phyloP scores from a whole-genome alignment of 2,797 vertebrate genomes.

The Myiotriccus ornatus region DNA sequence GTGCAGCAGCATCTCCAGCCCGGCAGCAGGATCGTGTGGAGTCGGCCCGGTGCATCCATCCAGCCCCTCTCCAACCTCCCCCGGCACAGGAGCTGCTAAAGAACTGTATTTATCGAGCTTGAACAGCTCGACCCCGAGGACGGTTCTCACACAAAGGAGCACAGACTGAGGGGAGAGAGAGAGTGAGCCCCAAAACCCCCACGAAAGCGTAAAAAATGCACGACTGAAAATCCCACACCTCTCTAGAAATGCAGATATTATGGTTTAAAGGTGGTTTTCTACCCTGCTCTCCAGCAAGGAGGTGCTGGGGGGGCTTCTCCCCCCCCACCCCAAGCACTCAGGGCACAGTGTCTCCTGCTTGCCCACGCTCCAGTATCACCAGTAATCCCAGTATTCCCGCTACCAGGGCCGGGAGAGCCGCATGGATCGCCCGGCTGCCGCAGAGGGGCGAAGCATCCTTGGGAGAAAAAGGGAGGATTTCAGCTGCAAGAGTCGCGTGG shows the following conservation, averaged over 20 bases:
- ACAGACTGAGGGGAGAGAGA: too few species aligned
- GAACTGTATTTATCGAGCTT: neutral
- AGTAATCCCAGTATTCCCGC: neutral
- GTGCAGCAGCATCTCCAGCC: neutral
- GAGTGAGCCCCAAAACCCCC: neutral
- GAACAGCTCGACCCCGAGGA: neutral
- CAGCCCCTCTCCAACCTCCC: neutral
- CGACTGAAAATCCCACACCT: rapidly evolving
- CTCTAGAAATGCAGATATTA: neutral
- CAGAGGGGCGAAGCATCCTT: conserved; percentile 32
- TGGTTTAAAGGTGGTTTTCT: rapidly evolving
- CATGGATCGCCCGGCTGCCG: neutral
- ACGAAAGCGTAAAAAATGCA: neutral
- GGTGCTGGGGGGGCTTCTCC: neutral
- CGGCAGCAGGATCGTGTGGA: neutral
- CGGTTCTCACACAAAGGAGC: neutral
- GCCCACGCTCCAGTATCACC: neutral
- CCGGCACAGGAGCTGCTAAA: rapidly evolving
- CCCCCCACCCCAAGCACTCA: rapidly evolving
- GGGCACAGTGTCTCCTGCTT: neutral
- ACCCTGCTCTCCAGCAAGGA: neutral
- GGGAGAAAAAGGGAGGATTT: neutral
- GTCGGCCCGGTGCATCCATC: neutral
- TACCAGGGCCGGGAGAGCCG: neutral
- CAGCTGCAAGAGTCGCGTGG: neutral